phyloP scores from a whole-genome alignment of 2,797 vertebrate species.

The Triplophysa bombifrons region DNA sequence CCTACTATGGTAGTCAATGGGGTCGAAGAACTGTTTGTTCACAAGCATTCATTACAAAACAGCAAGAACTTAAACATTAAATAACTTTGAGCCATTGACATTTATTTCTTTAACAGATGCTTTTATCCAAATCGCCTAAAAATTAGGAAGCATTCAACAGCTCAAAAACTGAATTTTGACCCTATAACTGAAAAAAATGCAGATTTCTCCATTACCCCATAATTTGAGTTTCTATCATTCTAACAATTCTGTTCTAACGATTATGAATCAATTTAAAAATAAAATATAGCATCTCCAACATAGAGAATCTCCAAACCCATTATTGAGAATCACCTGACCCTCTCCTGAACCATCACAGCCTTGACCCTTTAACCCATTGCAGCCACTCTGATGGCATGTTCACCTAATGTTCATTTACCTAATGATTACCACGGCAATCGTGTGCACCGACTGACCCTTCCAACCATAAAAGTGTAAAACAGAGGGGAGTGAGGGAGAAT shows the following conservation, averaged over 20 bases:
- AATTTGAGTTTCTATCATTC: neutral
- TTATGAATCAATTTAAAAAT: too few species aligned
- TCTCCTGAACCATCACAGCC: neutral
- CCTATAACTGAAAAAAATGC: neutral
- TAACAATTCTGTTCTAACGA: too few species aligned
- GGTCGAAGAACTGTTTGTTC: too few species aligned
- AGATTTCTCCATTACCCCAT: neutral
- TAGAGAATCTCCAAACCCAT: neutral
- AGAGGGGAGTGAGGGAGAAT: neutral
- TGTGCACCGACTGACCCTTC: slow-evolving; percentile 29
- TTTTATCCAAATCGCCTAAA: too few species aligned
- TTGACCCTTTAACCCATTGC: slow-evolving; percentile 14
- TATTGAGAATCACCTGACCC: neutral
- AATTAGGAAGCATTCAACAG: too few species aligned
- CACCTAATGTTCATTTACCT: slow-evolving; percentile 23
- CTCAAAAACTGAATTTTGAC: neutral
- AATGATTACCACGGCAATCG: slow-evolving; percentile 44
- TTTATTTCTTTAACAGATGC: too few species aligned
- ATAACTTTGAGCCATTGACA: neutral
- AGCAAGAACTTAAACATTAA: neutral
- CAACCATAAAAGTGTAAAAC: neutral
- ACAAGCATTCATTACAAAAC: neutral
- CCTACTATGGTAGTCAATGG: too few species aligned
- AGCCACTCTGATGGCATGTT: slow-evolving; percentile 5
- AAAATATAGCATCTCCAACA: too few species aligned